Evolutionary conservation across 2,113 vertebrate species (phyloP).

Genomic region (Neodontobutis hainanensis): DNA sequence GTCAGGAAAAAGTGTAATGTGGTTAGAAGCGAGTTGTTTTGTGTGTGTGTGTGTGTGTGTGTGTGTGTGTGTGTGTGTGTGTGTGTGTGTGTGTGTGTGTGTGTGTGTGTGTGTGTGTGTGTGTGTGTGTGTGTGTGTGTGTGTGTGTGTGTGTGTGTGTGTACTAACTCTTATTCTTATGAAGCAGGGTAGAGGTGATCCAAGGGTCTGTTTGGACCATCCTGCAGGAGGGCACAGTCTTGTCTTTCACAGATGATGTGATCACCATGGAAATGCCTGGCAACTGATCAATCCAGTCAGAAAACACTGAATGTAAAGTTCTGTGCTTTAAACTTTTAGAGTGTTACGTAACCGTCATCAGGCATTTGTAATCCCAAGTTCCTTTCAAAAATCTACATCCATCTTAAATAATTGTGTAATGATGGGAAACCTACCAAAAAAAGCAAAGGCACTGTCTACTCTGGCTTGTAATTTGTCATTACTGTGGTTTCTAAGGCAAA

Average conservation of each 20-base stretch:
- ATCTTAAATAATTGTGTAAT: conserved; percentile 70
- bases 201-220: conserved; percentile 85
- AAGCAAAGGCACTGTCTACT: conserved; percentile 81
- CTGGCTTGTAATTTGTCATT: conserved; percentile 72
- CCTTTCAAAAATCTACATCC: conserved; percentile 74
- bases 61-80: no score
- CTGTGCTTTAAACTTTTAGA: conserved; percentile 11
- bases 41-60: conserved; percentile 10
- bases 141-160: conserved; percentile 26
- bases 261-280: conserved; percentile 84
- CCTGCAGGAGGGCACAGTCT: conserved; percentile 79
- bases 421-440: conserved; percentile 70
- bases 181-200: conserved; percentile 79
- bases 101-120: no score
- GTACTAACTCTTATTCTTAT: conserved; percentile 86
- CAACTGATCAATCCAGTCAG: conserved; percentile 64
- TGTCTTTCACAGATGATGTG: conserved; percentile 83
- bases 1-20: no score
- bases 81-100: no score
- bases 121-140: no score
- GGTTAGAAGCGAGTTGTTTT: no score
- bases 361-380: conserved; percentile 66
- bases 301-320: conserved; percentile 49
- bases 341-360: conserved; percentile 44
- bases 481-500: conserved; percentile 83